Percentiles rank a stretch among this genome's conserved stretches.
Conservation (phyloP, 2,113 vertebrate species). For the Elephantulus edwardii region DNA sequence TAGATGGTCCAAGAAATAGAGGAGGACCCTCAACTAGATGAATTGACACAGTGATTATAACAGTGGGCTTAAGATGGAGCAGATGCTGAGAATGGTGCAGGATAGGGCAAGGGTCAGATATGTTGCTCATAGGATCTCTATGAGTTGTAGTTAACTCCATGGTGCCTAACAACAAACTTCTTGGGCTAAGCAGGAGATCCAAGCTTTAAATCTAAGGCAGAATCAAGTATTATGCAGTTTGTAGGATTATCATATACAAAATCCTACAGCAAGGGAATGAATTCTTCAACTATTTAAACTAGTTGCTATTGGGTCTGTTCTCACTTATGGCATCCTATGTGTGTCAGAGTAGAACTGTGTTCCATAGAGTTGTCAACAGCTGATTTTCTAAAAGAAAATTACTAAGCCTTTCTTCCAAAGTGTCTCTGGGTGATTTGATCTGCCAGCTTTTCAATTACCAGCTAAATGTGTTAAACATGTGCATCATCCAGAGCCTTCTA, state of each 20-base stretch:
- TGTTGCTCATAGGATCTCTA: no score
- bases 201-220: conserved; percentile 8
- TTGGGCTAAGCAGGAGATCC: neutral
- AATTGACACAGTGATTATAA: no score
- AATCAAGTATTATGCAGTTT: neutral
- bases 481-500: neutral
- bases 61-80: no score
- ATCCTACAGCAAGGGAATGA: no score
- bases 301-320: neutral
- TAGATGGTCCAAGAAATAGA: no score
- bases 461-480: neutral
- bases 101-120: no score
- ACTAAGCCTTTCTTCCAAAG: neutral
- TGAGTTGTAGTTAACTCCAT: no score
- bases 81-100: no score
- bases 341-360: neutral
- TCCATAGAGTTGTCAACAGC: neutral
- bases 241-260: neutral
- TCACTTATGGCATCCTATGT: neutral
- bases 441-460: neutral
- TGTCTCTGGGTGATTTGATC: neutral
- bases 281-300: neutral
- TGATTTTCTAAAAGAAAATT: neutral
- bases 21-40: no score
- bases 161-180: no score